Conservation (phyloP, 2,888 invertebrate species). For the Lucinisca nassula region DNA sequence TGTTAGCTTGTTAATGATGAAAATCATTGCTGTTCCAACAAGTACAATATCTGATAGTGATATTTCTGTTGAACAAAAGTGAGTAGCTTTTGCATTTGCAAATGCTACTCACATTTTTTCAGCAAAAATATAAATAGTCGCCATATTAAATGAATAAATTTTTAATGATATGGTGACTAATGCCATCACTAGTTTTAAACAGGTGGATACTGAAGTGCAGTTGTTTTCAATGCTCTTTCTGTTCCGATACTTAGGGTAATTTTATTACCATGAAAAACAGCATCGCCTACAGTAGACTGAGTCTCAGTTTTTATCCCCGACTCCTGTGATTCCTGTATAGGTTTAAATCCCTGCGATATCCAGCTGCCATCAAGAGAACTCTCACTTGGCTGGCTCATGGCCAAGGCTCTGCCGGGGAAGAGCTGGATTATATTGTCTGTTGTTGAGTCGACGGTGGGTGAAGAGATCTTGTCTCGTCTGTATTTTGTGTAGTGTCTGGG, state of each 20-base stretch:
- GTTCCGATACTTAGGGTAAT: background rate
- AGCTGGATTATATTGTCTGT: slow-evolving; percentile 65
- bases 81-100: too few species aligned
- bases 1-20: too few species aligned
- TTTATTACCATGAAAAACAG: slow-evolving; percentile 48
- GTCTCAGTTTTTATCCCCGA: slow-evolving; percentile 61
- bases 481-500: slow-evolving; percentile 18
- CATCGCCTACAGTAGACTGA: slow-evolving; percentile 51
- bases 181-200: too few species aligned
- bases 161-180: too few species aligned
- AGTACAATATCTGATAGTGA: too few species aligned
- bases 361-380: slow-evolving; percentile 12
- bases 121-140: too few species aligned
- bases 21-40: too few species aligned
- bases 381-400: background rate
- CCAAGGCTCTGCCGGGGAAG: background rate
- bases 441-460: slow-evolving; percentile 81
- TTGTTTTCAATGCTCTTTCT: background rate
- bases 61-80: too few species aligned
- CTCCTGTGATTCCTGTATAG: slow-evolving; percentile 66
- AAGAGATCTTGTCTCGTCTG: slow-evolving; percentile 76
- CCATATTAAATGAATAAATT: too few species aligned
- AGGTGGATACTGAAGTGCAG: too few species aligned
- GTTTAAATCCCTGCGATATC: slow-evolving; percentile 50
- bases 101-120: too few species aligned